Evolutionary conservation across 53 echinoderm and acorn worm genomes (phyloP), one percentile per base, ranked within the genome.

Genomic region (Hippasteria phrygiana): DNA sequence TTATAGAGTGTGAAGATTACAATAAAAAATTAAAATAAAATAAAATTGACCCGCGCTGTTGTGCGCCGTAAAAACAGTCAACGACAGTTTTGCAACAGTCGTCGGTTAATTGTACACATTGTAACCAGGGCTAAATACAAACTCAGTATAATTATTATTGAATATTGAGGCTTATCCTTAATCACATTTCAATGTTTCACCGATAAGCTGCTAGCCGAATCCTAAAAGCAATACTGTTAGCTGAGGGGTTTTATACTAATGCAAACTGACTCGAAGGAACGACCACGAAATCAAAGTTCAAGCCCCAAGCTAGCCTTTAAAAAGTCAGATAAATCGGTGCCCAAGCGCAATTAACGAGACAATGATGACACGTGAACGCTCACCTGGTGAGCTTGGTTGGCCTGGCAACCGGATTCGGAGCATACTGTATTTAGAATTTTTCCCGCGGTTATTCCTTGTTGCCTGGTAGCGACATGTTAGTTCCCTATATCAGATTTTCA

Each of bases 261-360:
- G 9, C 56, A 2, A 18, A 76, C 16, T 76, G 76, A 76, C 51
- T 51, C 43, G 22, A 53, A 18, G 17, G 18, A 39, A 22, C 59
- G 78, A 78, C 78, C 78, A 37, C 78, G 78, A 78, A 40, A 78
- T 38, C 78, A 78, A 78, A 78, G 78, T 78, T 78, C 78, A 78
- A 55, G 40, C 18, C 47, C 36, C 53, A 34, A 22, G 37, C 1
- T 38, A 12, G 56, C 17, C 34, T 29, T 55, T n/a, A 55, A 55
- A 51, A 20, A 41, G 37, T 54, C 0, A 37, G 55, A 56, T 59
- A 59, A 78, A 78, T 78, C 12, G 56, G 59, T 51, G 24, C 78
- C 38, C 78, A 78, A 59, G 40, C 55, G 7, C 33, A 55, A 39
- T 78, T 40, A 78, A 78, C 33, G 27, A 78, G 59, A 36, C 40